phyloP scores from a whole-genome alignment of 2,888 invertebrate species.

The Leptopterna dolabrata region DNA sequence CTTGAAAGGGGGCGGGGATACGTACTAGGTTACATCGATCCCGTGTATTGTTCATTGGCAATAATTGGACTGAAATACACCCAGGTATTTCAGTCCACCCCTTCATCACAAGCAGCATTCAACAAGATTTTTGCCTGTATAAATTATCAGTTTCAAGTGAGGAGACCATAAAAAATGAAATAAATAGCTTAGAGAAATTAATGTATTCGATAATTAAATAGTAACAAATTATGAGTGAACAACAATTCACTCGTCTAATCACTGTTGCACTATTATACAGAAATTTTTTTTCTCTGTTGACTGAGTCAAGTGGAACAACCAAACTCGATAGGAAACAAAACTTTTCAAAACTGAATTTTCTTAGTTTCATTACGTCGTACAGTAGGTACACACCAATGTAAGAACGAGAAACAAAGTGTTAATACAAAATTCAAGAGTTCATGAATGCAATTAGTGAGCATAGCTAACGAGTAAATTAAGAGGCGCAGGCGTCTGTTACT shows the following conservation, averaged over 20 bases:
- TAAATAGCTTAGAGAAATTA: constrained; percentile 24
- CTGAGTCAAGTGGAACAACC: background rate
- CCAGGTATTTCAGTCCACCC: too few relatives aligned
- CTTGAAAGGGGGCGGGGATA: too few relatives aligned
- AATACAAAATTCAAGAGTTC: background rate
- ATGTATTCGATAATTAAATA: constrained; percentile 31
- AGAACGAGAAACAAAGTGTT: background rate
- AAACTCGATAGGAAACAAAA: background rate
- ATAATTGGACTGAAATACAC: too few relatives aligned
- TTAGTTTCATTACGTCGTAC: background rate
- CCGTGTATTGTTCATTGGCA: too few relatives aligned
- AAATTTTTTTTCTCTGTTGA: background rate
- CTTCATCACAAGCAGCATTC: too few relatives aligned
- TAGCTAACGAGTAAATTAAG: too few relatives aligned
- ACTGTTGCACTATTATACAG: background rate
- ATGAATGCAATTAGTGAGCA: background rate
- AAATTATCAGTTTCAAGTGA: too few relatives aligned
- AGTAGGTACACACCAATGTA: too few relatives aligned
- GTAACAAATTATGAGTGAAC: constrained; percentile 32
- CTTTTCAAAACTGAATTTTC: background rate
- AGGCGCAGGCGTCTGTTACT: background rate
- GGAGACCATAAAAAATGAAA: background rate
- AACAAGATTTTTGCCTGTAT: too few relatives aligned
- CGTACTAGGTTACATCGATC: too few relatives aligned
- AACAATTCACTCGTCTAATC: constrained; percentile 21